Conservation (phyloP, 1,140 invertebrate species). For the Drosophila suzukii region DNA sequence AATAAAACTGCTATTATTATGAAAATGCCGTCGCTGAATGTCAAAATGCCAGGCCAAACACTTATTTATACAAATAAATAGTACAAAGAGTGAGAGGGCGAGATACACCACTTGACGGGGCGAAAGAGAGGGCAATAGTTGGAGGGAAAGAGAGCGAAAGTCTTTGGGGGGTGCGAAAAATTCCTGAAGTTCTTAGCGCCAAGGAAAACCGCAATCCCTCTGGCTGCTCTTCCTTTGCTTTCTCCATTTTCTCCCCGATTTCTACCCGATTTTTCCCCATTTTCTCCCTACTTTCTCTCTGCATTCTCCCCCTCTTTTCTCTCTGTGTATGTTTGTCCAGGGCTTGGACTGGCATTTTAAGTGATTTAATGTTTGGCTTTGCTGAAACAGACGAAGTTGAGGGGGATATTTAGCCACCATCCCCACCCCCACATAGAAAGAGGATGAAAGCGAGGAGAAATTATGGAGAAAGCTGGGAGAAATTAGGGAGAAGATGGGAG, state of each 20-base stretch:
- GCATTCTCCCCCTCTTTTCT: not conserved
- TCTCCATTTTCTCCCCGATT: not conserved
- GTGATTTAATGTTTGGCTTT: conserved; percentile 81
- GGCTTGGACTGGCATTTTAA: conserved; percentile 76
- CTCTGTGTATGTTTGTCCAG: conserved; percentile 66
- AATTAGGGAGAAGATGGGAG: not conserved
- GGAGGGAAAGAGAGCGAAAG: not conserved
- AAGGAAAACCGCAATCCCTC: conserved; percentile 53
- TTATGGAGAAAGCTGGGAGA: conserved; percentile 17
- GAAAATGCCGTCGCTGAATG: conserved; percentile 53
- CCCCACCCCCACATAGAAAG: not conserved
- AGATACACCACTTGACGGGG: not conserved
- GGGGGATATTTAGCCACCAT: not conserved
- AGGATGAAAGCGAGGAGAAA: not conserved
- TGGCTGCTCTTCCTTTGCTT: conserved; percentile 8
- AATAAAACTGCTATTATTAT: conserved; percentile 58
- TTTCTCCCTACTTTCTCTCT: not conserved
- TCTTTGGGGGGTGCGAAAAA: conserved; percentile 39
- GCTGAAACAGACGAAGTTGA: conserved; percentile 54
- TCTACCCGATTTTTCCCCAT: not conserved
- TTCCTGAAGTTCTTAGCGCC: conserved; percentile 63
- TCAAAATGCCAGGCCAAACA: conserved; percentile 54
- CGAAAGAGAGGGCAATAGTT: not conserved
- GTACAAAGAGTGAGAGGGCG: conserved; percentile 12
- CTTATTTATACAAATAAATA: conserved; percentile 23